These are phyloP conservation scores for Callorhinus ursinus DNA, from an alignment of 2,113 vertebrate genomes.

Conservation along the genomic window DNA sequence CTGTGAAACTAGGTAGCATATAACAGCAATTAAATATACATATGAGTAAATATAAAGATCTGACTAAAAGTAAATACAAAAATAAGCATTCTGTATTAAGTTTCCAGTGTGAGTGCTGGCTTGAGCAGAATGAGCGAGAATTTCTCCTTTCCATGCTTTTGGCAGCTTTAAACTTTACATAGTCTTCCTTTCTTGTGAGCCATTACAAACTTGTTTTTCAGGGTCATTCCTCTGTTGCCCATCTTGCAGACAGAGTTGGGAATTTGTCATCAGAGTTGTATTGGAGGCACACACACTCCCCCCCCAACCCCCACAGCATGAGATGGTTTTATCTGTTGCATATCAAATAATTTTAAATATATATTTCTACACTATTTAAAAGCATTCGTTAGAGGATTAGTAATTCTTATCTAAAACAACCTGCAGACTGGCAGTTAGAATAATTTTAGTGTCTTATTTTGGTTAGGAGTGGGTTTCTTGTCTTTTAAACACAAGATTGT, in stretches of 20 bases:
- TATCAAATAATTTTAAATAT: neutral
- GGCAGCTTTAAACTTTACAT: neutral
- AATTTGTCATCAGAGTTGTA: neutral
- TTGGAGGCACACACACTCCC: neutral
- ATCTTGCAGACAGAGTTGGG: neutral
- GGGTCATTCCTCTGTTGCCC: neutral
- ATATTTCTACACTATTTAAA: neutral
- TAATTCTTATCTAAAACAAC: neutral
- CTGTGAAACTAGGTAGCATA: neutral
- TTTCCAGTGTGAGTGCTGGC: neutral
- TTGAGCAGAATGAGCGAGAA: neutral
- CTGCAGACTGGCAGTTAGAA: neutral
- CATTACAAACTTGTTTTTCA: neutral
- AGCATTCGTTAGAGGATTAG: neutral
- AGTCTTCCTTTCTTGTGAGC: neutral
- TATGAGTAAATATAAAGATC: neutral
- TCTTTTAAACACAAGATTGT: slow-evolving; percentile 46
- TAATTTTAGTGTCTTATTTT: slow-evolving; percentile 7
- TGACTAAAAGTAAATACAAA: neutral
- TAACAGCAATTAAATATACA: neutral
- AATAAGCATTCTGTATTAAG: neutral
- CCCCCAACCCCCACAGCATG: too few relatives aligned
- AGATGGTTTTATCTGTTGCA: neutral
- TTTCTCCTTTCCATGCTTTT: neutral
- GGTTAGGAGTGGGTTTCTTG: neutral